Evolutionary conservation across 2,113 vertebrate genomes (phyloP).

Genomic region (Ophiodon elongatus): DNA sequence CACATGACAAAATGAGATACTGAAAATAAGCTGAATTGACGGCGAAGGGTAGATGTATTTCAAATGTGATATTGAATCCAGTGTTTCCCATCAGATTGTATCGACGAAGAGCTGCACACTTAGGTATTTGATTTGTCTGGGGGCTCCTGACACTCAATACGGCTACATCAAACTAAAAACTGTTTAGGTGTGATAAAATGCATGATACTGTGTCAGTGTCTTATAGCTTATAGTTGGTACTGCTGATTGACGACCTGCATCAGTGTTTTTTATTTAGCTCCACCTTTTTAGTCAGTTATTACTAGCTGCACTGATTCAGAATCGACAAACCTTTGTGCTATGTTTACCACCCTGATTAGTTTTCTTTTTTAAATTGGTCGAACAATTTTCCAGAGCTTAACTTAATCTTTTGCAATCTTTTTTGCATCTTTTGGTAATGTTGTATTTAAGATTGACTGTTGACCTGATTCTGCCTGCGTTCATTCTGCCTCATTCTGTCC

Average conservation of each 20-base stretch:
- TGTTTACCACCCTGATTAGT: background rate
- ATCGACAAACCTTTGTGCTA: background rate
- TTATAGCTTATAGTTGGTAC: background rate
- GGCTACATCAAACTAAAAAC: background rate
- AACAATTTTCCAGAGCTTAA: conserved; percentile 36
- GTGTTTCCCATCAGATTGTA: background rate
- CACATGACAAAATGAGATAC: background rate
- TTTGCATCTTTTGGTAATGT: no score
- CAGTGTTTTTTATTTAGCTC: background rate
- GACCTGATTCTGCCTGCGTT: conserved; percentile 27
- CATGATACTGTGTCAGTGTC: background rate
- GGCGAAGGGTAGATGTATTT: background rate
- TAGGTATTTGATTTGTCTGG: conserved; percentile 13
- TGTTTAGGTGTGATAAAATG: background rate
- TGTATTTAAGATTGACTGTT: conserved; percentile 35
- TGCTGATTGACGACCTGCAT: background rate
- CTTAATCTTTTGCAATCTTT: conserved; percentile 35
- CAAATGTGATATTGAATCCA: background rate
- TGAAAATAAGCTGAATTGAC: background rate
- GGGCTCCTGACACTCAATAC: background rate
- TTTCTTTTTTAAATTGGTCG: background rate
- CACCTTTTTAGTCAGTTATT: background rate
- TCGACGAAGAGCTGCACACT: background rate
- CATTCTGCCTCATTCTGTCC: conserved; percentile 24
- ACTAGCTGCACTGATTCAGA: background rate